Evolutionary conservation across 2,888 invertebrate genomes (phyloP), one percentile per base, ranked within the genome.

Genomic region (Tachystola acroxantha): DNA sequence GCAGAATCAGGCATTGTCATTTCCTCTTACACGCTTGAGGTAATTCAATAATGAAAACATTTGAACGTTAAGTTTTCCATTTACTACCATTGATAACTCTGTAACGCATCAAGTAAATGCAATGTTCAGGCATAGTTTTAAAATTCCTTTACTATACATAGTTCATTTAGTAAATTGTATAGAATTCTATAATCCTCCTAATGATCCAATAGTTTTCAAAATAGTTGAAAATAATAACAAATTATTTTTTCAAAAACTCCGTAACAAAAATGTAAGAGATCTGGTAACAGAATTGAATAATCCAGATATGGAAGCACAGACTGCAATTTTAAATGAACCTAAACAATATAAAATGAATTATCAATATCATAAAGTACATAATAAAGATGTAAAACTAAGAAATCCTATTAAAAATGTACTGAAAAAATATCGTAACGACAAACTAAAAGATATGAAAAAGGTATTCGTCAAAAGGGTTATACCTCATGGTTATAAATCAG

Each of bases 391-490:
- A 3, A n/a, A 10, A 1, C 2, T 10, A 5, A 7, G 9, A 10
- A 10, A 16, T 19, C 5, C 9, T 30, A 10, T 30, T 7, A 10
- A n/a, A 19, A 16, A 30, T 2, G 3, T 11, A 10, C 11, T 27
- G 11, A 5, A 27, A 3, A 27, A 12, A 27, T 5, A 11, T 27
- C 7, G 10, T 10, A 16, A 30, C 10, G 16, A 11, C 11, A 11
- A 9, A 20, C 1, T n/a, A n/a, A 7, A n/a, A 3, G 34, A 20
- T 19, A 9, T 25, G 7, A 30, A 30, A 22, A 36, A 9, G 20
- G 6, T 39, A 10, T 10, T 48, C 9, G 24, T 46, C 0, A 47
- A 47, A 34, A 43, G 44, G 24, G 6, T 43, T 1, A 22, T 48
- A 3, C 48, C 46, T 1, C 40, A 38, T 13, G 34, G 26, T 0